Evolutionary conservation across 2,113 vertebrate species (phyloP), one percentile per base, ranked within the genome.

Genomic region (Poicephalus gulielmi): DNA sequence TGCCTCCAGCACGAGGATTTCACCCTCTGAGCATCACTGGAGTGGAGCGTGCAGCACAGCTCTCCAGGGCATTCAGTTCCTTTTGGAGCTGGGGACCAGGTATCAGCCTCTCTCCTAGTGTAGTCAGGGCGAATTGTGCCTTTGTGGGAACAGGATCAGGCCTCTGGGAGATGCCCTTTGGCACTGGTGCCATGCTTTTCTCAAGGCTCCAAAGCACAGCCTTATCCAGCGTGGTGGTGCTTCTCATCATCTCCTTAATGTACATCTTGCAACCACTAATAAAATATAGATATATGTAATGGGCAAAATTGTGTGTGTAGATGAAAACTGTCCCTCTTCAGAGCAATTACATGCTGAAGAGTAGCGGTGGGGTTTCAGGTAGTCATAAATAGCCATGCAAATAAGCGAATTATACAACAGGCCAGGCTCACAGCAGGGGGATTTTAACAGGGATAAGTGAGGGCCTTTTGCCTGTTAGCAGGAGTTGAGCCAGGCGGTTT

Each of bases 11-110:
- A 19, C 0, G 1, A 55, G 35, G 33, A 73, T 62, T 80, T 86
- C 50, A 57, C 25, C 11, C 55, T 62, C n/a, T 4, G 3, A 6
- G 11, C 47, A 18, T 8, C 0, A 0, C 24, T 31, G 18, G 23
- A 0, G 0, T 10, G 12, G 33, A 37, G 24, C 0, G 1, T 4
- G 7, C 33, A n/a, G 67, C 25, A 46, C 44, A n/a, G 22, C 41
- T 35, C 44, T 31, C 18, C 28, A 10, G 33, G 14, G 17, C 4
- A 0, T 13, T 7, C 20, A 30, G 43, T 41, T 74, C 35, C 74
- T 8, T 43, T 62, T n/a, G 37, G 28, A 49, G 41, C 69, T 17
- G 20, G 13, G 55, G 11, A 5, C 2, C 4, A 43, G 3, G 24
- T 22, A 13, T 31, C 1, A 4, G 6, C 30, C 33, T n/a, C 17